Evolutionary conservation across 2,797 vertebrate species (phyloP), one percentile per base, ranked within the genome.

Genomic region (Hafferia zeledoni): DNA sequence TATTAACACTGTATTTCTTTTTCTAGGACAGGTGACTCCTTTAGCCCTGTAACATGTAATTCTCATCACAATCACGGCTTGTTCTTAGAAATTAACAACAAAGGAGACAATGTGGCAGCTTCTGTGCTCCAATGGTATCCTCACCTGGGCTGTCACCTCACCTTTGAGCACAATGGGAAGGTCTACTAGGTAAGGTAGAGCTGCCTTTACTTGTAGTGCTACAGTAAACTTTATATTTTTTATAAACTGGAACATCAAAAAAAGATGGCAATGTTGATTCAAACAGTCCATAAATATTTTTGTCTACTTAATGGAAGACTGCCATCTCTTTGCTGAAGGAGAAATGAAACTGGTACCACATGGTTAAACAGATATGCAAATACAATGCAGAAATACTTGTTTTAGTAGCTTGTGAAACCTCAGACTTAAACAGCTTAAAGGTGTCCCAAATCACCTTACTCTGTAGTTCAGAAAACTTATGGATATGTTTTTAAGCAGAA

Each of bases 141-240:
- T 97, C 47, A 98, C 96, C 10, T 97, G 97, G 97, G 95, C 98
- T 61, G 17, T 98, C 95, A 98, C n/a, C n/a, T n/a, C n/a, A n/a
- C 97, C 27, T 98, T 98, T 97, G 98, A 98, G 94, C 97, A 98
- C 6, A 3, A 83, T 8, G 95, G 97, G 24, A 96, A 96, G 57
- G 94, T 97, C 2, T 97, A 97, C 81, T 98, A 92, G 98, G 97
- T 39, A 98, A 87, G 91, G 98, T 95, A 24, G 96, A 98, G 77
- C 82, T 98, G 92, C 97, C 96, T 2, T 98, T 98, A 93, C 95
- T 98, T 56, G 92, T 97, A 30, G 79, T 98, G 43, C 91, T 98
- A 61, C 92, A 97, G 18, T 57, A 37, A 63, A 35, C 13, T 13
- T n/a, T 1, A 15, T 1, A 9, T 17, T 53, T 85, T 70, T 64